Conservation (phyloP, 2,797 vertebrate species). For the Lagocephalus sceleratus region DNA sequence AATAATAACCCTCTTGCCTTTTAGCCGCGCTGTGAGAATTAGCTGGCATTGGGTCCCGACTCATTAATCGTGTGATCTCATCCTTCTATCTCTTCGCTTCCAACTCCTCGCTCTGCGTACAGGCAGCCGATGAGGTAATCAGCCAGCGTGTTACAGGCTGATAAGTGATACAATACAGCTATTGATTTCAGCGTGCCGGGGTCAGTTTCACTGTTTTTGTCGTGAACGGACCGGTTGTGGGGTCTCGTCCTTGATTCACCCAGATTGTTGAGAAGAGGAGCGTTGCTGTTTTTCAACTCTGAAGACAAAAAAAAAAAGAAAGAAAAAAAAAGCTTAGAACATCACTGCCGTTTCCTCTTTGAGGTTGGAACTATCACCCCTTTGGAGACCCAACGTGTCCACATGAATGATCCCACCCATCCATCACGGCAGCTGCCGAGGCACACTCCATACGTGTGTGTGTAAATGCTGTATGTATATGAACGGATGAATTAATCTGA, state of each 20-base stretch:
- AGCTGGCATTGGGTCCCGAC: not conserved
- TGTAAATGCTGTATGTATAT: not conserved
- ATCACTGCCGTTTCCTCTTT: too few species aligned
- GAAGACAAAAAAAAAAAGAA: too few species aligned
- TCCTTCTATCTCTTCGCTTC: conserved; percentile 3
- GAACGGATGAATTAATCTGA: conserved; percentile 4
- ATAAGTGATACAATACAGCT: conserved; percentile 50
- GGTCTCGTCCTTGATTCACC: too few species aligned
- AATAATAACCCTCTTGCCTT: not conserved
- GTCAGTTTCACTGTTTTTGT: conserved; percentile 34
- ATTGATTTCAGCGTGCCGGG: conserved; percentile 59
- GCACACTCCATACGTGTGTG: too few species aligned
- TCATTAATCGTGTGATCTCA: conserved; percentile 10
- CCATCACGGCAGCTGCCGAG: too few species aligned
- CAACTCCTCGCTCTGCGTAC: not conserved
- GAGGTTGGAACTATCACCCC: too few species aligned
- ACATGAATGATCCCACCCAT: too few species aligned
- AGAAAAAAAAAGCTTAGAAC: too few species aligned
- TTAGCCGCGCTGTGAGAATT: too few species aligned
- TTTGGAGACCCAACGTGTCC: too few species aligned
- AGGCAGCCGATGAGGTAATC: conserved; percentile 39
- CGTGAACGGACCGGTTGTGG: conserved; percentile 16
- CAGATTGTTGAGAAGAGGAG: too few species aligned
- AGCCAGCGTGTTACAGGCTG: conserved; percentile 45
- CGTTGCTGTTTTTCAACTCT: too few species aligned